Conservation (phyloP, 2,797 vertebrate genomes). For the Parauchenoglanis ngamensis region DNA sequence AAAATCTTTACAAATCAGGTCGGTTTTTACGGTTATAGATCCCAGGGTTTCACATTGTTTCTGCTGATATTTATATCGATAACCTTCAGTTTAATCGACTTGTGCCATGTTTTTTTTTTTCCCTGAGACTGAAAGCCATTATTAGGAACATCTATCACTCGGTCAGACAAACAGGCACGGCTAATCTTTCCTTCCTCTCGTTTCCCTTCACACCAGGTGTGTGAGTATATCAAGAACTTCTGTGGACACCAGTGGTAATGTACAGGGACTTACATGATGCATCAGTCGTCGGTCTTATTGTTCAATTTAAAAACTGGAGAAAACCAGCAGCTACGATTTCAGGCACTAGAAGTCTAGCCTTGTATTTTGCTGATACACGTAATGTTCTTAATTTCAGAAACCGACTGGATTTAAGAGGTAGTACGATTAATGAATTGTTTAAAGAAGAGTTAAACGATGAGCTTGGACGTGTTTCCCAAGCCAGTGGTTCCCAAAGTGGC, state of each 20-base stretch:
- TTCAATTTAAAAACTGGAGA: background rate
- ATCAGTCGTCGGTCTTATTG: slow-evolving; percentile 17
- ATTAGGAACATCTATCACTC: background rate
- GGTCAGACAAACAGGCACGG: background rate
- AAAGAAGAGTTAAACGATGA: background rate
- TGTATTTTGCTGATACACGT: background rate
- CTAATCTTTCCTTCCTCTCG: background rate
- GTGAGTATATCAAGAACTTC: background rate
- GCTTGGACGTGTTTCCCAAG: background rate
- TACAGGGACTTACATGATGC: slow-evolving; percentile 9
- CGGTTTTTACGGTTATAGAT: background rate
- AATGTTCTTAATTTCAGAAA: background rate
- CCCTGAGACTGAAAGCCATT: background rate
- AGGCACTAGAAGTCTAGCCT: background rate
- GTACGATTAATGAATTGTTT: background rate
- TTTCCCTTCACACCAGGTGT: background rate
- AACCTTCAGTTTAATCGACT: background rate
- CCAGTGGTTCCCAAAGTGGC: background rate
- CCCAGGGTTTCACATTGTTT: background rate
- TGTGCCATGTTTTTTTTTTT: background rate
- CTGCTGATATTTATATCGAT: background rate
- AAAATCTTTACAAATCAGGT: background rate
- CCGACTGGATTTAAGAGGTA: background rate
- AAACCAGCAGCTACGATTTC: background rate
- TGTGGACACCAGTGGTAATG: background rate